phyloP scores from a whole-genome alignment of 1,140 invertebrate species.

The Zaprionus kolodkinae region DNA sequence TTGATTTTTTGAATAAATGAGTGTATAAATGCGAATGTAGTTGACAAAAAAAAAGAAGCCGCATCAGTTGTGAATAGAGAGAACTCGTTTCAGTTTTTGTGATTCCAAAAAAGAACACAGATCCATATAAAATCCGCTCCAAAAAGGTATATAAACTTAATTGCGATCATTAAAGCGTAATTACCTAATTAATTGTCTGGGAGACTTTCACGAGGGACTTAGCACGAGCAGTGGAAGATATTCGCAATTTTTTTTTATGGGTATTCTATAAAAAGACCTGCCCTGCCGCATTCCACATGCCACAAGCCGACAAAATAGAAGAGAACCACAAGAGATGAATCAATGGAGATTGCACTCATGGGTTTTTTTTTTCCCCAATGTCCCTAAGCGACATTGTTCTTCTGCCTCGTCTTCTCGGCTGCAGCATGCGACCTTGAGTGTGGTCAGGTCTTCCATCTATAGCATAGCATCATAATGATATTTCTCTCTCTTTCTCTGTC shows the following conservation, averaged over 20 bases:
- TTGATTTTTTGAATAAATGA: constrained; percentile 13
- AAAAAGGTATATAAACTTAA: constrained; percentile 36
- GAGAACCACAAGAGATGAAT: constrained; percentile 19
- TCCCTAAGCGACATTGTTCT: constrained; percentile 25
- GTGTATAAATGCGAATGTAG: neutral
- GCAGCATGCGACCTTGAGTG: constrained; percentile 37
- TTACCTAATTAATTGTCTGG: constrained; percentile 21
- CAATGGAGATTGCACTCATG: constrained; percentile 33
- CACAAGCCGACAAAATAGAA: constrained; percentile 13
- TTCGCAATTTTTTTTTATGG: constrained; percentile 3
- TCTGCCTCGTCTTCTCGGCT: neutral
- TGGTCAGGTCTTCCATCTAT: constrained; percentile 30
- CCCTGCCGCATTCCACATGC: constrained; percentile 29
- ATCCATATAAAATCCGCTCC: neutral
- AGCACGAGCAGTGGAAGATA: neutral
- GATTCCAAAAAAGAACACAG: constrained; percentile 1
- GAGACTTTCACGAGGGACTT: constrained; percentile 27
- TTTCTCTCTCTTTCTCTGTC: neutral
- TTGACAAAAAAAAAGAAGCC: neutral
- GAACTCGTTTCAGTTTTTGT: constrained; percentile 40
- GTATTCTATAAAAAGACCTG: constrained; percentile 39
- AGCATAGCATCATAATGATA: constrained; percentile 19
- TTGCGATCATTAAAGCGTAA: constrained; percentile 23
- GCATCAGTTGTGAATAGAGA: neutral
- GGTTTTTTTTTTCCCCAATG: constrained; percentile 7